Conservation (phyloP, 2,113 vertebrate species). For the Pluvianellus socialis region DNA sequence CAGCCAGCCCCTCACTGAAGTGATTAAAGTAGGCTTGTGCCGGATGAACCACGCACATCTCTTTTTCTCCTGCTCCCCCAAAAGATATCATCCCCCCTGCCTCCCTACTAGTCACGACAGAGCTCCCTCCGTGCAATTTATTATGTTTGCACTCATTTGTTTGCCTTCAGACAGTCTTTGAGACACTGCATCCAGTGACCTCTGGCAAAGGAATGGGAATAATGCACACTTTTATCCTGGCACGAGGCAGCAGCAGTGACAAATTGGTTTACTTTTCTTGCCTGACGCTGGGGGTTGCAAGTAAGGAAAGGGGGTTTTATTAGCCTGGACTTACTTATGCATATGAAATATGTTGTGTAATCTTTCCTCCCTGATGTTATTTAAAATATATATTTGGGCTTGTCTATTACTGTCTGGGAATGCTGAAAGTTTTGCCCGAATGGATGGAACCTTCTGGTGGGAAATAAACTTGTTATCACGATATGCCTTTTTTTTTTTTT, state of each 20-base stretch:
- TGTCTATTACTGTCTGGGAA: not conserved
- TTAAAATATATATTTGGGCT: not conserved
- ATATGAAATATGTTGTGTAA: conserved; percentile 1
- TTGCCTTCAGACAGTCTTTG: conserved; percentile 50
- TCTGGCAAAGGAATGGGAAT: conserved; percentile 61
- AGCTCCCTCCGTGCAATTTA: conserved; percentile 23
- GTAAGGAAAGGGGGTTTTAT: not conserved
- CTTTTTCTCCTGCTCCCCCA: not conserved
- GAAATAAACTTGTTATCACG: not conserved
- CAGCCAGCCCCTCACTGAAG: not conserved
- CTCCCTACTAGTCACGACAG: not conserved
- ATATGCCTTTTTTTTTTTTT: not conserved
- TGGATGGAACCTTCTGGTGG: not conserved
- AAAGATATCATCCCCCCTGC: conserved; percentile 20
- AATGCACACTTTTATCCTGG: conserved; percentile 37
- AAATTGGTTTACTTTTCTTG: conserved; percentile 71
- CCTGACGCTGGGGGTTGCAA: conserved; percentile 26
- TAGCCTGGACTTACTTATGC: not conserved
- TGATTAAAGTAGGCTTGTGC: conserved; percentile 46
- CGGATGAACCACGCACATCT: not conserved
- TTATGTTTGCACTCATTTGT: conserved; percentile 55
- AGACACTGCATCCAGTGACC: conserved; percentile 59
- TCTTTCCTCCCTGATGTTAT: not conserved
- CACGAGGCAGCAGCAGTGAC: conserved; percentile 63
- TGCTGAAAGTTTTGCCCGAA: not conserved